Evolutionary conservation across 2,797 vertebrate species (phyloP), one percentile per base, ranked within the genome.

Genomic region (Clarias fuscus): DNA sequence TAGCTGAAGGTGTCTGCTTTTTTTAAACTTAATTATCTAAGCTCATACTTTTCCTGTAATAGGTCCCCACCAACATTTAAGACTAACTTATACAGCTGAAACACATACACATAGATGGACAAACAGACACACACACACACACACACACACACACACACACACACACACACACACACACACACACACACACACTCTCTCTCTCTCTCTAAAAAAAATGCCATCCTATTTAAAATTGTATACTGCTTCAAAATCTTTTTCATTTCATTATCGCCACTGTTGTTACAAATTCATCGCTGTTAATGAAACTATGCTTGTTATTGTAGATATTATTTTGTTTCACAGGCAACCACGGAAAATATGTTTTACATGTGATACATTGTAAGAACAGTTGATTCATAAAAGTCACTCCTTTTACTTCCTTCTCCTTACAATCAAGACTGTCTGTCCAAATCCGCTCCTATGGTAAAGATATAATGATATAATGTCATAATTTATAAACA

Each of bases 321-420:
- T 92, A 92, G 91, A 90, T 89, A 77, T 90, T 84, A 89, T 93
- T 85, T 82, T 88, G 85, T 90, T 92, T 92, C 91, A 90, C 90
- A 93, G 94, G 89, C 88, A 82, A 13, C 40, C 58, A n/a, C 62
- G 80, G 59, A 53, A 58, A 67, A 77, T 76, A 17, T 43, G 14
- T 82, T 82, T 33, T 43, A 67, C 27, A 56, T 56, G 53, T 56
- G 53, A 56, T 56, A 56, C 13, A 56, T 56, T 56, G 53, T 56
- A 58, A 77, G 75, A n/a, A 30, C 75, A 77, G 75, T 27, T 30
- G 75, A 77, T 77, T 30, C 17, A 77, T 30, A 17, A 27, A 20
- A 15, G 40, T 48, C 40, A 43, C 13, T 33, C 33, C 33, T 33
- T 33, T 33, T 33, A 33, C 33, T 33, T 33, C 33, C 33, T 33